Percentiles rank a stretch among this genome's conserved stretches.
These are phyloP conservation scores for Eptesicus fuscus DNA, from an alignment of 2,113 vertebrate species.

Conservation along the genomic window DNA sequence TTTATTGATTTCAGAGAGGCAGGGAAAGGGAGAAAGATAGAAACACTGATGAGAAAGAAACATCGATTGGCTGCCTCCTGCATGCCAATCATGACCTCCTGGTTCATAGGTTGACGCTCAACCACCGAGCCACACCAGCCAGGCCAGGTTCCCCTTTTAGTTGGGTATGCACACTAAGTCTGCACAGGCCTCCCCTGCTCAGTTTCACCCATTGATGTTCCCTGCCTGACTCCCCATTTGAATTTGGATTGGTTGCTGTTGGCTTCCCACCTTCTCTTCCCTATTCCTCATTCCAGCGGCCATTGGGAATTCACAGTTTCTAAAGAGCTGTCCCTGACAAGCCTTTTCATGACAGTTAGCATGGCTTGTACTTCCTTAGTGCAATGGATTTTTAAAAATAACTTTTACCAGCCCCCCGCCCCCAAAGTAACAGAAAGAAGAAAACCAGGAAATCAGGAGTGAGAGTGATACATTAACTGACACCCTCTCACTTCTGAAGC, in stretches of 20 bases:
- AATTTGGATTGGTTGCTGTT: background rate
- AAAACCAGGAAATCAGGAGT: background rate
- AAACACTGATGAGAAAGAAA: no score
- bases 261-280: background rate
- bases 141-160: background rate
- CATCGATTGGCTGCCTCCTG: no score
- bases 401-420: background rate
- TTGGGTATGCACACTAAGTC: background rate
- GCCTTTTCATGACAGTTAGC: background rate
- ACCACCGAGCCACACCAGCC: no score
- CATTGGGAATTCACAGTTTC: background rate
- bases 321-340: background rate
- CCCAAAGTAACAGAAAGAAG: background rate
- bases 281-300: background rate
- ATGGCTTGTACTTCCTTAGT: background rate
- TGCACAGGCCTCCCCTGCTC: background rate
- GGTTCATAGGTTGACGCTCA: no score
- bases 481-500: background rate
- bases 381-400: background rate
- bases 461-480: background rate
- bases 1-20: no score
- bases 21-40: no score
- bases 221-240: background rate
- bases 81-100: no score
- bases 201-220: background rate